Evolutionary conservation across 2,797 vertebrate genomes (phyloP).

Genomic region (Sparus aurata): DNA sequence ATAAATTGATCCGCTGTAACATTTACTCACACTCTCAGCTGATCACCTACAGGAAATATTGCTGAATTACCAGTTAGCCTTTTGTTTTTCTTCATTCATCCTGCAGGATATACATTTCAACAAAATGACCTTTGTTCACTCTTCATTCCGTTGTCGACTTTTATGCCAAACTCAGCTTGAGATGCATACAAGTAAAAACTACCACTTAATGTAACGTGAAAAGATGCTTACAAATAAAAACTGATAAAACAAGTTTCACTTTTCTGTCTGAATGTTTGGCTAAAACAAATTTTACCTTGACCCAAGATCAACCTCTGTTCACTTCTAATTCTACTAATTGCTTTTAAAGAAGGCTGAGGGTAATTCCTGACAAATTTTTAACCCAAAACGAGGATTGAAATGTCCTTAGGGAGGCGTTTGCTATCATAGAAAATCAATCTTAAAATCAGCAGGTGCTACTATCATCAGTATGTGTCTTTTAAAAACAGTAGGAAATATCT

Average conservation of each 20-base stretch:
- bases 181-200: conserved; percentile 14
- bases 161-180: not conserved
- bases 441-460: conserved; percentile 7
- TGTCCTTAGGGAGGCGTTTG: not conserved
- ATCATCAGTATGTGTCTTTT: not conserved
- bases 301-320: not conserved
- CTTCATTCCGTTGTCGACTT: not conserved
- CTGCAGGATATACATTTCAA: not conserved
- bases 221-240: not conserved
- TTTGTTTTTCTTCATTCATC: not conserved
- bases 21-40: conserved; percentile 16
- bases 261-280: not conserved
- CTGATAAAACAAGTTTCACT: too few species aligned
- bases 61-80: not conserved
- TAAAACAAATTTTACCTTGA: not conserved
- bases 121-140: not conserved
- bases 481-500: not conserved
- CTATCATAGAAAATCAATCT: conserved; percentile 17
- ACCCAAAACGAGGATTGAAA: not conserved
- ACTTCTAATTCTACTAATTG: conserved; percentile 8
- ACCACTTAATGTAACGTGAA: not conserved
- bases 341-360: not conserved
- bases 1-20: conserved; percentile 38
- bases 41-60: not conserved
- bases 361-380: conserved; percentile 12